Evolutionary conservation across 1,140 invertebrate species (phyloP).

Genomic region (Lithobius niger): DNA sequence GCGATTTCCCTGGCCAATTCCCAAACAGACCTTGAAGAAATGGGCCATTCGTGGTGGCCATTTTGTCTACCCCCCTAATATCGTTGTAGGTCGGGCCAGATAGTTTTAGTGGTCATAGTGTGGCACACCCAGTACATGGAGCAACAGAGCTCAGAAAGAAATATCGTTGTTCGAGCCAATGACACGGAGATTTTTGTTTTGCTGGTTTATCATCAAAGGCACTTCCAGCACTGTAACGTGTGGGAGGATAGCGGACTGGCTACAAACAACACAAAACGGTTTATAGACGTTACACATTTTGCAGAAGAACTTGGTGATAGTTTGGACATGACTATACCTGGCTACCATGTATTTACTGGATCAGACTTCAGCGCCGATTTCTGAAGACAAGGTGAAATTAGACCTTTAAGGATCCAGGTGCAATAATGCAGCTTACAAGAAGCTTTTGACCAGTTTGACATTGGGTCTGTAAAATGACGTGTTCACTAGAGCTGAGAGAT

Average conservation of each 20-base stretch:
- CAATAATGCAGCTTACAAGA: neutral
- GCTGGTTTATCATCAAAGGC: constrained; percentile 5
- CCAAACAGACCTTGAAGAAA: no score
- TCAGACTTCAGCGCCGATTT: neutral
- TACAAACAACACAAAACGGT: constrained; percentile 3
- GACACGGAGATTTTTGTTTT: neutral
- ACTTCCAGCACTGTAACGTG: constrained; percentile 1
- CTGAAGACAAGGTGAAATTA: neutral
- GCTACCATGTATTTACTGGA: constrained; percentile 1
- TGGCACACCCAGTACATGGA: neutral
- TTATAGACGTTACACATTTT: constrained; percentile 3
- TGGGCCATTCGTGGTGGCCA: no score
- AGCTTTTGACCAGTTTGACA: neutral
- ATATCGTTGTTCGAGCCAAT: neutral
- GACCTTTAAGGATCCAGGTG: neutral
- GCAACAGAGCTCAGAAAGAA: constrained; percentile 3
- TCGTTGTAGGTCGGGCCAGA: no score
- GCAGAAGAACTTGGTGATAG: neutral
- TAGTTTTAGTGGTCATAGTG: no score
- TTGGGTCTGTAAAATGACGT: neutral
- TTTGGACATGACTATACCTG: constrained; percentile 2
- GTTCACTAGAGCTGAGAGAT: constrained; percentile 1
- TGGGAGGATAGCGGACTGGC: neutral
- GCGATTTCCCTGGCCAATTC: no score
- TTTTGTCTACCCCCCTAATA: no score